Conservation (phyloP, 2,797 vertebrate species). For the Pyrocephalus nanus region DNA sequence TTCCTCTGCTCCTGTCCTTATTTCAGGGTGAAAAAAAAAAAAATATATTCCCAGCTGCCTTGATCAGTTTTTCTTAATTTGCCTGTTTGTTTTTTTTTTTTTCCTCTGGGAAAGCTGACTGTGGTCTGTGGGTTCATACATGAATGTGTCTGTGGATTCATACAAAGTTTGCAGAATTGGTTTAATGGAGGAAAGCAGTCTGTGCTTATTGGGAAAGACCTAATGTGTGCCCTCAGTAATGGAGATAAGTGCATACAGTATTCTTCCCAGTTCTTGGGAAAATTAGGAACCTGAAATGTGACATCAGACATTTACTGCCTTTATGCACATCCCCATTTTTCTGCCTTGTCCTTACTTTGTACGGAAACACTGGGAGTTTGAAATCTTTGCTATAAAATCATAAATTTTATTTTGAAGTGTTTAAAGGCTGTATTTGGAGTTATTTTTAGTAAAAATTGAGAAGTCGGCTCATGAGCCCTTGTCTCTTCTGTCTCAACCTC, state of each 20-base stretch:
- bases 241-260: background rate
- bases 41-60: background rate
- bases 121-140: background rate
- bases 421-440: background rate
- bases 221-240: background rate
- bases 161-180: background rate
- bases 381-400: background rate
- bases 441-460: background rate
- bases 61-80: background rate
- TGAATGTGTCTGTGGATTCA: background rate
- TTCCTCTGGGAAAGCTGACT: background rate
- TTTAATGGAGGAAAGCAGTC: background rate
- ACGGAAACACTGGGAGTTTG: background rate
- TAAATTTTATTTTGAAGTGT: background rate
- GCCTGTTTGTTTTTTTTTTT: background rate
- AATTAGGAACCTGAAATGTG: background rate
- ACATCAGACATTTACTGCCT: background rate
- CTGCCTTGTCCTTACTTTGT: background rate
- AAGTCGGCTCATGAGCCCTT: background rate
- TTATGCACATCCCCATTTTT: background rate
- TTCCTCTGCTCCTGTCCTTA: background rate
- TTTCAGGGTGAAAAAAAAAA: background rate
- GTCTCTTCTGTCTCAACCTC: background rate
- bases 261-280: background rate
- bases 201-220: background rate